phyloP scores from a whole-genome alignment of 2,797 vertebrate genomes.

The Notolepis coatsorum region DNA sequence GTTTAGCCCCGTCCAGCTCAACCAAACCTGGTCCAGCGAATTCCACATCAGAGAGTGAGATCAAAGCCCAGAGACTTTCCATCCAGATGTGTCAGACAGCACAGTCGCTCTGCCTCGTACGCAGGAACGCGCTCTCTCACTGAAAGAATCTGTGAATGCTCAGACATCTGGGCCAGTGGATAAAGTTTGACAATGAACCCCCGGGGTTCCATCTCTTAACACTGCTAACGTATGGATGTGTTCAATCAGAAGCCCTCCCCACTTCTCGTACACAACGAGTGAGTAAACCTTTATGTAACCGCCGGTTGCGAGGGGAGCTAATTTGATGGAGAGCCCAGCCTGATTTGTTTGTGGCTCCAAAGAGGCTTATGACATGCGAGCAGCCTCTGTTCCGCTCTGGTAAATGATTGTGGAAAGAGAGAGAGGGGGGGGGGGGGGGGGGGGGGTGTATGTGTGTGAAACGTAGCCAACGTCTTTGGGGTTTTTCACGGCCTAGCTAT shows the following conservation, averaged over 20 bases:
- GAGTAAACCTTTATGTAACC: conserved; percentile 77
- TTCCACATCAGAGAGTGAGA: not conserved
- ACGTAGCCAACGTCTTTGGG: conserved; percentile 75
- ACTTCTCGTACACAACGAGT: conserved; percentile 66
- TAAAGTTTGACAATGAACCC: conserved; percentile 65
- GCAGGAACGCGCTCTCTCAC: conserved; percentile 16
- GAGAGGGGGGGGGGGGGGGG: conserved; percentile 53
- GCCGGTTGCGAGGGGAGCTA: conserved; percentile 65
- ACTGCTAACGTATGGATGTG: conserved; percentile 60
- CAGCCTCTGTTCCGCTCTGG: conserved; percentile 78
- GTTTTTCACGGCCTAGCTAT: conserved; percentile 80
- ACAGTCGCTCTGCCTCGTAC: conserved; percentile 7
- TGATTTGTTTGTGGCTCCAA: conserved; percentile 83
- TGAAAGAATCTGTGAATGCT: conserved; percentile 26
- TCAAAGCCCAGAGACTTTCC: too few relatives aligned
- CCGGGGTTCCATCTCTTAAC: conserved; percentile 21
- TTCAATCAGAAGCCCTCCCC: conserved; percentile 72
- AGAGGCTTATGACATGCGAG: conserved; percentile 77
- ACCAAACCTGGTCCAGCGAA: not conserved
- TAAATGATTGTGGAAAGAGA: conserved; percentile 73
- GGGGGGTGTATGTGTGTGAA: conserved; percentile 58
- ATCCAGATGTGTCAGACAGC: not conserved
- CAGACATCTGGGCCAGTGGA: conserved; percentile 52
- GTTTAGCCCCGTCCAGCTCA: not conserved
- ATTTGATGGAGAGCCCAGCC: conserved; percentile 76